phyloP scores from a whole-genome alignment of 2,113 vertebrate genomes.

The Castor canadensis region DNA sequence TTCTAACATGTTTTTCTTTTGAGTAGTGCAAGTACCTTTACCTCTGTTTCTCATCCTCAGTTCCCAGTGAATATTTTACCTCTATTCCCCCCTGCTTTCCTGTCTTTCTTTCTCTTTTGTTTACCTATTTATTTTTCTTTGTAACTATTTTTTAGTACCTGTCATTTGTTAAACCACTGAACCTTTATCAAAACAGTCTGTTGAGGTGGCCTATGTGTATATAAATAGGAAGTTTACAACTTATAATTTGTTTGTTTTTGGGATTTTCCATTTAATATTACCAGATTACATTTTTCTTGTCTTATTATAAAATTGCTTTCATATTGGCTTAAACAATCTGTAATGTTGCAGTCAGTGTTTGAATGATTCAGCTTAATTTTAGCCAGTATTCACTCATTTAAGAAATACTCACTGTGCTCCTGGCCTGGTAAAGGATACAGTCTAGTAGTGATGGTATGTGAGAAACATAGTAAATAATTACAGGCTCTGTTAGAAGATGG shows the following conservation, averaged over 20 bases:
- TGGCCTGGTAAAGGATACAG: not conserved
- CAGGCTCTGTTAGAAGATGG: not conserved
- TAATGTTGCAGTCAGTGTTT: not conserved
- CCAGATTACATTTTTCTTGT: not conserved
- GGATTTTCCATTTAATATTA: not conserved
- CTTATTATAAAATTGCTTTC: slow-evolving; percentile 2
- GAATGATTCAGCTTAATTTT: not conserved
- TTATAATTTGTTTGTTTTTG: not conserved
- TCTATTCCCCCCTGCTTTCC: not conserved
- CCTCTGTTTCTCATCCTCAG: not conserved
- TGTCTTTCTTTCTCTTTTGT: not conserved
- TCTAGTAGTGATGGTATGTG: not conserved
- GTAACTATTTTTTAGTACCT: not conserved
- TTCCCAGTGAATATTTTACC: not conserved
- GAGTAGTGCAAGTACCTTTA: not conserved
- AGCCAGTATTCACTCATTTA: not conserved
- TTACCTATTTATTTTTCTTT: not conserved
- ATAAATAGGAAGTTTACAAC: too few relatives aligned
- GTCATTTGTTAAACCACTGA: not conserved
- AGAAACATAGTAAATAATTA: not conserved
- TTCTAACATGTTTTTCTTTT: not conserved
- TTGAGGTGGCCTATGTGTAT: too few relatives aligned
- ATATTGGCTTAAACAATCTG: not conserved
- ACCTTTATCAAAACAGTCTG: not conserved
- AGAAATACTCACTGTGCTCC: not conserved